phyloP scores from a whole-genome alignment of 2,113 vertebrate species.

The Elephantulus edwardii region DNA sequence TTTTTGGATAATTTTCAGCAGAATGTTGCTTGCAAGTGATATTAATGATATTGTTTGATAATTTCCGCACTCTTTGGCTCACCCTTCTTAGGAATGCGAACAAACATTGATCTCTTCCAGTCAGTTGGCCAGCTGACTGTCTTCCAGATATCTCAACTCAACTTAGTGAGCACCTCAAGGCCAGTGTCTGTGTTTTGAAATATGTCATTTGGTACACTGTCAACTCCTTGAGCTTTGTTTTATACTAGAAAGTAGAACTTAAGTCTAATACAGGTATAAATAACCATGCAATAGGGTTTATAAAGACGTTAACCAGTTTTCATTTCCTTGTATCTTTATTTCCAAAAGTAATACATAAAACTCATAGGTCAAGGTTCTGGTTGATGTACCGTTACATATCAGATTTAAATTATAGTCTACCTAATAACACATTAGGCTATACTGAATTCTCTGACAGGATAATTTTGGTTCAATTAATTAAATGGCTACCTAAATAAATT shows the following conservation, averaged over 20 bases:
- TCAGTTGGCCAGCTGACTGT: no score
- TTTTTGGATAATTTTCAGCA: no score
- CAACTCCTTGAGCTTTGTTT: neutral
- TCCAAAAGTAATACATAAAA: slow-evolving; percentile 18
- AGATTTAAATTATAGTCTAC: slow-evolving; percentile 54
- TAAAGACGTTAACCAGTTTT: slow-evolving; percentile 4
- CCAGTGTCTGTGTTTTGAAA: no score
- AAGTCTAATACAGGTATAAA: neutral
- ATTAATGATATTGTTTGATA: no score
- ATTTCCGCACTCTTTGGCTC: no score
- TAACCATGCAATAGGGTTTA: neutral
- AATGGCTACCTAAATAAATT: slow-evolving; percentile 44
- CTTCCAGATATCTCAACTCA: no score
- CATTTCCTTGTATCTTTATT: neutral
- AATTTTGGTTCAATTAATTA: slow-evolving; percentile 52
- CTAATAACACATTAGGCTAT: neutral
- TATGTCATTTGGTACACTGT: no score
- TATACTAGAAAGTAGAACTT: neutral
- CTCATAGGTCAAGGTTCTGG: slow-evolving; percentile 19
- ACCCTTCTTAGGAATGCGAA: no score
- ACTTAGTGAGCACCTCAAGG: no score
- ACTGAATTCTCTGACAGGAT: slow-evolving; percentile 42
- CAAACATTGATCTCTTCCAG: no score
- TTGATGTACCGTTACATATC: neutral
- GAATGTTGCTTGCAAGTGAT: no score